These are phyloP conservation scores for Micronycteris hirsuta DNA, from an alignment of 2,113 vertebrate species.

Conservation along the genomic window DNA sequence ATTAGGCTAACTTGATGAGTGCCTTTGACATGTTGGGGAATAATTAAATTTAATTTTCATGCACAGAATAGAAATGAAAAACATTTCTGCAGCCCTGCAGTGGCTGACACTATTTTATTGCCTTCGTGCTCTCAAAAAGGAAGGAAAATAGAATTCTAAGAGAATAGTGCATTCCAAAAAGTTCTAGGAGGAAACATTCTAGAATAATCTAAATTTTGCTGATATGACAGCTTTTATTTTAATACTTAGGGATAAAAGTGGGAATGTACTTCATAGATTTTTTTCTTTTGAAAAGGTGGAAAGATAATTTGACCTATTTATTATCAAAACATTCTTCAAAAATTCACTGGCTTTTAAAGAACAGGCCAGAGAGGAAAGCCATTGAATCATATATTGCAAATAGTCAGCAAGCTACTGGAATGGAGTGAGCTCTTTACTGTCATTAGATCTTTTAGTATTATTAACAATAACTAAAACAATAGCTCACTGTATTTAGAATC, in stretches of 20 bases:
- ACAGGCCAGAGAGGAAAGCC: not conserved
- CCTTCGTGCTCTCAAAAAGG: not conserved
- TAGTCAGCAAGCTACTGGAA: not conserved
- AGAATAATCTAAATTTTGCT: constrained; percentile 3
- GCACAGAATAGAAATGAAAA: constrained; percentile 42
- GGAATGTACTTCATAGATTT: not conserved
- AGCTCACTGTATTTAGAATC: not conserved
- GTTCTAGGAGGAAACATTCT: not conserved
- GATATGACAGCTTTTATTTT: constrained; percentile 31
- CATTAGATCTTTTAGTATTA: not conserved
- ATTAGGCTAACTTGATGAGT: constrained; percentile 48
- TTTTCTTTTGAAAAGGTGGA: constrained; percentile 11
- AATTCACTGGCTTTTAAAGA: not conserved
- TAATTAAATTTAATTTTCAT: constrained; percentile 70
- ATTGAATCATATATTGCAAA: not conserved
- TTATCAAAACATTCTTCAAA: constrained; percentile 21
- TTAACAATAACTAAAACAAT: constrained; percentile 17
- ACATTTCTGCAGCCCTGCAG: not conserved
- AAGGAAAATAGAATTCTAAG: constrained; percentile 21
- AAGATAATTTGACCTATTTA: constrained; percentile 40
- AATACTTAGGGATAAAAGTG: not conserved
- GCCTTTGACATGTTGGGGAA: constrained; percentile 59
- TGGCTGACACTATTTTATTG: not conserved
- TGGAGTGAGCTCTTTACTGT: not conserved
- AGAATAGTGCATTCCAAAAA: not conserved